Base-by-base conservation (phyloP, 2,113 vertebrate genomes). In the Sapajus apella region DNA sequence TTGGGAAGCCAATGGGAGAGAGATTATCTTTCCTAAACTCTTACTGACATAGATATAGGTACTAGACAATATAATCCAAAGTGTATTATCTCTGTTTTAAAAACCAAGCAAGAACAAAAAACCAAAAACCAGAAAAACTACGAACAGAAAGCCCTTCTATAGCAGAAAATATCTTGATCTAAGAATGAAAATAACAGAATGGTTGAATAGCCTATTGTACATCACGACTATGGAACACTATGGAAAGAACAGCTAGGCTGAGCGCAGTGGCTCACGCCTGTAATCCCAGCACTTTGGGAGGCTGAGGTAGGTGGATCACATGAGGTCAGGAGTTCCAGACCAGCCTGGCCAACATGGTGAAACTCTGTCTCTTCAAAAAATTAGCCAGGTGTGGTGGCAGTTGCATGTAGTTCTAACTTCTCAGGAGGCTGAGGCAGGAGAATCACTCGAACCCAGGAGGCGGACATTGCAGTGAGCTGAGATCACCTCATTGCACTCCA, bases 121-220 rank as follows among this genome's bases (percentile, higher is more conserved):
- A 90, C 47, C 52, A 16, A 90, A 72, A 72, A 37, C n/a, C n/a
- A 3, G 20, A 77, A 76, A 45, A 76, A 45, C 43, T 8, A 30
- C 16, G 85, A 88, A 75, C 11, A 37, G 80, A 91, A 94, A 79
- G 8, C 8, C 50, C 91, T 21, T 2, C 17, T 17, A 30, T 47
- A 81, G 18, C 82, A 43, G 37, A 18, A 85, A 92, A 50, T 81
- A 90, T n/a, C 16, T 82, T 94, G 23, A 52, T 21, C 64, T 47
- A 96, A 89, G 30, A 55, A 52, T 61, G 32, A 92, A 97, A 80
- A 45, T 87, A 90, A 17, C 20, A 89, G 50, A 81, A 89, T 45
- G n/a, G 27, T 70, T 85, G 77, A 85, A 90, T 76, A 72, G 37
- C 8, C 30, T 88, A 52, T 56, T 82, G 10, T 58, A 45, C 5